Evolutionary conservation across 92 coral and sea anemone species (phyloP), one percentile per base, ranked within the genome.

Genomic region (Muricea muricata): DNA sequence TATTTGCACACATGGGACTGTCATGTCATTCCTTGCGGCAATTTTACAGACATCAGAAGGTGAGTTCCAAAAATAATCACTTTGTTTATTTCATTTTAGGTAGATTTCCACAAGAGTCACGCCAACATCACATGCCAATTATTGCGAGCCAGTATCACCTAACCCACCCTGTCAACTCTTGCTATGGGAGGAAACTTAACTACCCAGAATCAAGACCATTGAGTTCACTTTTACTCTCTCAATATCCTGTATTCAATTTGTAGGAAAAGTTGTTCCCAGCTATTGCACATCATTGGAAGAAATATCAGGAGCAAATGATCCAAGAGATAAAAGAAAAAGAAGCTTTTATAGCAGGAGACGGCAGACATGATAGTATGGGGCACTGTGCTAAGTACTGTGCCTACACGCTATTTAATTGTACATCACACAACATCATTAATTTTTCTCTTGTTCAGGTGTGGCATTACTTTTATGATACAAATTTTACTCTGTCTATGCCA

Each of bases 1-100:
- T 91, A 29, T 91, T 91, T 65, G 12, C 80, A 0, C 93, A 91
- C 83, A 91, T 91, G 93, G 89, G 91, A 7, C 79, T 91, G 66
- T 40, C 89, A 13, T 91, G 87, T 77, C 28, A 83, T 24, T 84
- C 91, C 15, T 82, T 91, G 73, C 84, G 81, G 55, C 84, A 85
- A 42, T 91, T 83, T 81, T 87, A 83, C 66, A 78, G 85, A 33
- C 86, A 87, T 80, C 91, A 91, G 73, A 83, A 85, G 68, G 93
- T 87, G 48, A 87, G 80, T 47, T 17, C 5, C 61, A 54, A 1
- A 4, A 39, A 11, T 39, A 39, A 39, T 39, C 11, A 11, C 6
- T 39, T 4, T 39, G 5, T 39, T 11, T 39, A 11, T 39, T 39
- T 39, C 6, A 11, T 4, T 39, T 39, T 39, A 4, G 5, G 45